Evolutionary conservation across 2,113 vertebrate species (phyloP).

Genomic region (Henicopernis longicauda): DNA sequence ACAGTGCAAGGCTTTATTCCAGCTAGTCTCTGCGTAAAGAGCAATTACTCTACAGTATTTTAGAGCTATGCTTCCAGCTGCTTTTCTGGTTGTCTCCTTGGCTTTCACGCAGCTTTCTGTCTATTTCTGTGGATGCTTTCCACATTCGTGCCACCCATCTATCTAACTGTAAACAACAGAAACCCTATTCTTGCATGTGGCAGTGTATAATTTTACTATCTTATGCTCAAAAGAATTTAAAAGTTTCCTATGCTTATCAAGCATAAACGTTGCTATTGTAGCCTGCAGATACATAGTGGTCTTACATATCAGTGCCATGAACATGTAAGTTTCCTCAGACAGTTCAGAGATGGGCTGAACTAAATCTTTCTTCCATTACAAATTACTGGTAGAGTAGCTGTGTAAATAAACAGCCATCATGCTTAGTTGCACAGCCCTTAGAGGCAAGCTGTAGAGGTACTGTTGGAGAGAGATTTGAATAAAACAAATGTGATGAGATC

Average conservation of each 20-base stretch:
- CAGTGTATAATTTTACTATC: background rate
- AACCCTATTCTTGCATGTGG: background rate
- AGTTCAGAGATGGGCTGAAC: background rate
- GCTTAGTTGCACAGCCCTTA: background rate
- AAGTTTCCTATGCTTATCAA: background rate
- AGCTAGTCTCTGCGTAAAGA: background rate
- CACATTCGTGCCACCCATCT: background rate
- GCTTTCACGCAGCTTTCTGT: conserved; percentile 3
- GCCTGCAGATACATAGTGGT: background rate
- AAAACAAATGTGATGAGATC: background rate
- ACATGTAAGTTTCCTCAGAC: background rate
- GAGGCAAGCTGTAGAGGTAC: background rate
- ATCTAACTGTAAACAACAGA: background rate
- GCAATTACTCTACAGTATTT: background rate
- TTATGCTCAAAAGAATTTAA: background rate
- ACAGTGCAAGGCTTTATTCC: conserved; percentile 7
- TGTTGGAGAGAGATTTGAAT: background rate
- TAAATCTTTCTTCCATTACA: background rate
- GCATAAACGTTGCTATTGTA: background rate
- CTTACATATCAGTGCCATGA: background rate
- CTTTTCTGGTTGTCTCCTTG: conserved; percentile 8
- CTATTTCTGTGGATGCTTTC: background rate
- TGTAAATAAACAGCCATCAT: background rate
- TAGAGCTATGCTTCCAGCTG: conserved; percentile 17
- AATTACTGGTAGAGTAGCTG: background rate